Base-by-base conservation (phyloP, 2,113 vertebrate species). In the Cepphus grylle region DNA sequence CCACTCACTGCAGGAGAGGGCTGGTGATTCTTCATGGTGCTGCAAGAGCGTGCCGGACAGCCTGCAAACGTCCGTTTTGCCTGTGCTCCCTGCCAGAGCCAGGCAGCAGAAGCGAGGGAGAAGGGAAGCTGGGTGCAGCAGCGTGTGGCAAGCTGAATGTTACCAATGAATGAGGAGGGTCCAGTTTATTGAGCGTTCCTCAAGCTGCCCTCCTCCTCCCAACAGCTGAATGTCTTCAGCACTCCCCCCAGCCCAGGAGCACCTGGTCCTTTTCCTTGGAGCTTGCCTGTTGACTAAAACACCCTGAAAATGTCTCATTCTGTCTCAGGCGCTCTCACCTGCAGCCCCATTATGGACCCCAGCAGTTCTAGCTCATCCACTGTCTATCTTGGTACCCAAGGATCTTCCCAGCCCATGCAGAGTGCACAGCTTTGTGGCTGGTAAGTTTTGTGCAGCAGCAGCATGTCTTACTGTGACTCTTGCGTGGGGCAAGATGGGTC, bases 21-120 rank as follows among this genome's bases (percentile, higher is more conserved):
- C 73, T 36, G 65, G 15, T 19, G 52, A 13, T 11, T 50, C 79
- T 71, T 40, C 38, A 53, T 12, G 45, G n/a, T 30, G 65, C 70
- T 45, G 32, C 20, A 5, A 5, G 67, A 47, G 45, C 52, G 26
- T 19, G 17, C 65, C 23, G 29, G 26, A 78, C 36, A 78, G 58
- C 43, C 38, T 55, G 52, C 25, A 16, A 21, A 15, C 1, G 0
- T 22, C 29, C 0, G 0, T 43, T 63, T 56, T 17, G 26, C 32
- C 43, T 8, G 29, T 29, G 40, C n/a, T 38, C 22, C 66, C 61
- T 50, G 40, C 62, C 40, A 34, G 32, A 32, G 17, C n/a, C 63
- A 4, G 21, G 71, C 50, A 23, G 50, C 43, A 36, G 11, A 17
- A 34, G 42, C 2, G 0, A 27, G 43, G 26, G 34, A 52, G 76